Conservation (phyloP, 2,113 vertebrate genomes). For the Centropus unirufus region DNA sequence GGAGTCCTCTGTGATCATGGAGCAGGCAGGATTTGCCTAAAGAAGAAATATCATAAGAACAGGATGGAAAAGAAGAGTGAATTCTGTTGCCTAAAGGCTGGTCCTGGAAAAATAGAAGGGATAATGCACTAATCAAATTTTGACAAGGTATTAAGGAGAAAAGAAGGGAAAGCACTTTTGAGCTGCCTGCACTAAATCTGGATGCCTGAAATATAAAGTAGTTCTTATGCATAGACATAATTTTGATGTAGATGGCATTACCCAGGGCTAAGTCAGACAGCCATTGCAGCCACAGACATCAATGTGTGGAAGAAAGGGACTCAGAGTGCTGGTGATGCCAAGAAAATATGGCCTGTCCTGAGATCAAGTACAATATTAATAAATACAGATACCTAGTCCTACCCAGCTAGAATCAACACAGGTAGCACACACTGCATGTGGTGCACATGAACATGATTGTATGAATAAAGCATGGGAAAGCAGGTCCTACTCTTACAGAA, state of each 20-base stretch:
- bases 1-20: background rate
- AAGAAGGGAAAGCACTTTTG: slow-evolving; percentile 13
- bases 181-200: slow-evolving; percentile 3
- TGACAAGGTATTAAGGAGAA: slow-evolving; percentile 24
- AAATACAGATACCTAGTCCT: background rate
- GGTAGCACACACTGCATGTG: background rate
- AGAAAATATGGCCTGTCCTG: background rate
- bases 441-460: background rate
- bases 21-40: background rate
- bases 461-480: background rate
- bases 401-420: background rate
- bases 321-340: background rate
- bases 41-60: background rate
- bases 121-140: slow-evolving; percentile 21
- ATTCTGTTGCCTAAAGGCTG: background rate
- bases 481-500: background rate
- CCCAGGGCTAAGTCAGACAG: background rate
- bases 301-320: background rate
- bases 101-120: background rate
- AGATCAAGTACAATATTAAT: background rate
- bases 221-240: slow-evolving; percentile 9
- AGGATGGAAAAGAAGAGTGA: background rate
- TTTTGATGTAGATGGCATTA: slow-evolving; percentile 32
- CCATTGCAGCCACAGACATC: background rate
- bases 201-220: slow-evolving; percentile 16